These are phyloP conservation scores for Mythimna ferrago DNA, from an alignment of 2,888 invertebrate species.

Conservation along the genomic window DNA sequence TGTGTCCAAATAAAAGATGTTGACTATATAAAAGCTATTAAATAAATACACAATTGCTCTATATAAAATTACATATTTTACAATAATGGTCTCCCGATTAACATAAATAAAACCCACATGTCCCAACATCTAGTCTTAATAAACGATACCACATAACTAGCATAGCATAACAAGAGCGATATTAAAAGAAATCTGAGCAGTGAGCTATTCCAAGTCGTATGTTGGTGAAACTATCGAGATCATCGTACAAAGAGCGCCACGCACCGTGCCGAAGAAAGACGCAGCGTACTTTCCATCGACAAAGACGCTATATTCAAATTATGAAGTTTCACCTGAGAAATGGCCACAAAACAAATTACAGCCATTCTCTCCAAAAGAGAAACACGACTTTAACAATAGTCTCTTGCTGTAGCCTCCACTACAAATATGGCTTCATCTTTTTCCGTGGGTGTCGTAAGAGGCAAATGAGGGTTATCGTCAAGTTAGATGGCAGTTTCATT, in stretches of 20 bases:
- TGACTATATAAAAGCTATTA: background rate
- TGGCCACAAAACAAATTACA: conserved; percentile 67
- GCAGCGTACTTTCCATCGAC: conserved; percentile 79
- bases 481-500: conserved; percentile 15
- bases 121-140: conserved; percentile 50
- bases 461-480: conserved; percentile 39
- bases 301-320: conserved; percentile 78
- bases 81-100: conserved; percentile 20
- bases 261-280: conserved; percentile 77
- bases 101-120: conserved; percentile 47
- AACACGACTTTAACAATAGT: conserved; percentile 59
- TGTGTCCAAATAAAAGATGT: conserved; percentile 13
- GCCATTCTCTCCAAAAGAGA: conserved; percentile 64
- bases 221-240: conserved; percentile 83
- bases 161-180: conserved; percentile 58
- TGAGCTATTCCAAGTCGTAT: conserved; percentile 70
- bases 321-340: conserved; percentile 71
- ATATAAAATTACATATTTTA: conserved; percentile 26
- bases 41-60: conserved; percentile 12
- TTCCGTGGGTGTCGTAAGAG: conserved; percentile 37
- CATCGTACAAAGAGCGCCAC: conserved; percentile 80
- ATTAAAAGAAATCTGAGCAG: conserved; percentile 68
- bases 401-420: conserved; percentile 24
- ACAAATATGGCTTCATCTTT: conserved; percentile 47
- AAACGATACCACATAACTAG: conserved; percentile 45